Evolutionary conservation across 1,140 invertebrate species (phyloP), one percentile per base, ranked within the genome.

Genomic region (Pseudomyrmex pallidus): DNA sequence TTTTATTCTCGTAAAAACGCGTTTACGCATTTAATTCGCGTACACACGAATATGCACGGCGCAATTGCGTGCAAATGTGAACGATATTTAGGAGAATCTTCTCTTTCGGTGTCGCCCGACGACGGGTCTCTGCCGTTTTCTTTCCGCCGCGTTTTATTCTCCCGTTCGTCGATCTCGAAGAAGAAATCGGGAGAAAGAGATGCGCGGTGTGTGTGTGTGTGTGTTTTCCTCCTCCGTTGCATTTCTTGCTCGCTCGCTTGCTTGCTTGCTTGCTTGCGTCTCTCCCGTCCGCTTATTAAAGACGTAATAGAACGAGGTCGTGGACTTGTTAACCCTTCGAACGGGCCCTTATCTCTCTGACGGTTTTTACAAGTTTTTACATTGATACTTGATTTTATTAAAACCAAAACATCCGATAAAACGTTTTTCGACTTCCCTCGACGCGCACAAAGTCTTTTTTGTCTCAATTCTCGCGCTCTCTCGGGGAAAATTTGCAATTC

Each of bases 301-400:
- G 77, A 80, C 89, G 70, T 89, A 87, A 85, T 89, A 13, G 13
- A 89, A 87, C 82, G 82, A 56, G 64, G 50, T 66, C 54, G 54
- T 72, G 48, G 59, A 35, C 66, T 80, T 80, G 54, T 80, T 80
- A 70, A 80, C 66, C 66, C 22, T 61, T 80, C 44, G 54, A 5
- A 1, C 35, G 20, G 7, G n/a, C 25, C 7, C 44, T 25, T 61
- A 54, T 44, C 44, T 70, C n/a, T 2, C 52, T 5, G 5, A 35
- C 1, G 35, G 1, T 35, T 35, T 35, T 35, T 35, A 35, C 0
- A 35, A 35, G 35, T 35, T 35, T 35, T 35, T 35, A 35, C 35
- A 35, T 7, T 7, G 35, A 35, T 35, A 7, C 35, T 35, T 35
- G 0, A 35, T 4, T 35, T 35, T 35, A 25, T 5, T 35, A 5